phyloP scores from a whole-genome alignment of 2,113 vertebrate species.

The Camelus dromedarius region DNA sequence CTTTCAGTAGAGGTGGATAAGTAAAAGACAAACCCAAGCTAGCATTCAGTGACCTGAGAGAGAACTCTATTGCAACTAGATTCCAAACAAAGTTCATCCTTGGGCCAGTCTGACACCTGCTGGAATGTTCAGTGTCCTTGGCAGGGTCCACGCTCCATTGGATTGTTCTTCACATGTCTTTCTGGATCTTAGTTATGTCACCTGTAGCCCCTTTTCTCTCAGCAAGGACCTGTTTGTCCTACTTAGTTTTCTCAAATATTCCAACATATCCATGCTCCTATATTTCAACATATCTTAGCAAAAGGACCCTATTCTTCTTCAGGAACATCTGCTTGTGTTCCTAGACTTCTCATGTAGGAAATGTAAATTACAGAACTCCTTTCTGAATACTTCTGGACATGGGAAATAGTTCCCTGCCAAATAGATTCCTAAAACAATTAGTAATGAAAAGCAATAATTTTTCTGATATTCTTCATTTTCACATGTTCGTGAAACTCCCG shows the following conservation, averaged over 20 bases:
- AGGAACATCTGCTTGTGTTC: not conserved
- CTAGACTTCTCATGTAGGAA: not conserved
- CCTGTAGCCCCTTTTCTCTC: not conserved
- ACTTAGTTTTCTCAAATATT: not conserved
- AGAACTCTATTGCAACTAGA: not conserved
- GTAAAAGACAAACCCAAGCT: not conserved
- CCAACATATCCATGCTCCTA: not conserved
- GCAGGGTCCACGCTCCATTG: not conserved
- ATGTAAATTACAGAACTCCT: not conserved
- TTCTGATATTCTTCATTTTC: constrained; percentile 69
- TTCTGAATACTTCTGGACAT: constrained; percentile 46
- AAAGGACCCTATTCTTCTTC: constrained; percentile 9
- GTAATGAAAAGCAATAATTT: not conserved
- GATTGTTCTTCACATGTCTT: not conserved
- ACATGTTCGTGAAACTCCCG: constrained; percentile 56
- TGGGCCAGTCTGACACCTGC: not conserved
- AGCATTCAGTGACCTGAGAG: not conserved
- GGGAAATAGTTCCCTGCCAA: constrained; percentile 17
- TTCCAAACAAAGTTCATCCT: not conserved
- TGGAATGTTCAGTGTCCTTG: not conserved
- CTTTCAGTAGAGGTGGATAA: not conserved
- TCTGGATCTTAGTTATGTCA: not conserved
- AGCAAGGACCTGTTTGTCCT: not conserved
- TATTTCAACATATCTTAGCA: not conserved
- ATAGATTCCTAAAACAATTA: constrained; percentile 55